Percentiles rank a stretch among this genome's conserved stretches.
These are phyloP conservation scores for Archegozetes longisetosus DNA, from an alignment of 1,140 invertebrate genomes.

Conservation along the genomic window DNA sequence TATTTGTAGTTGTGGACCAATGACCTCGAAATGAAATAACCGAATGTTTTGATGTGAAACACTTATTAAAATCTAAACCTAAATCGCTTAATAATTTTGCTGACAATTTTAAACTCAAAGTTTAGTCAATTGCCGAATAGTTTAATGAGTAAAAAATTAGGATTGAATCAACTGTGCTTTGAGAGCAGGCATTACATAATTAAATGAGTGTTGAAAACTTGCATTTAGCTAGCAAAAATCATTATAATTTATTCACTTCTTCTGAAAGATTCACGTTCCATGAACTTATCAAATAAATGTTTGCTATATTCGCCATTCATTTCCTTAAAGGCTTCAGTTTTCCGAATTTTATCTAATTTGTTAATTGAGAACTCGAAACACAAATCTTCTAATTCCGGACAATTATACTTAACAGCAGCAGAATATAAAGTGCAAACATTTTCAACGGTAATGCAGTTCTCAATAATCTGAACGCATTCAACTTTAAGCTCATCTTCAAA, in stretches of 20 bases:
- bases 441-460: not conserved
- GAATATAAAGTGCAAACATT: constrained; percentile 3
- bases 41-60: constrained; percentile 78
- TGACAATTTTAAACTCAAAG: constrained; percentile 30
- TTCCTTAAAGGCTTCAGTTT: not conserved
- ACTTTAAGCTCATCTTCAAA: constrained; percentile 1
- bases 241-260: too few relatives aligned
- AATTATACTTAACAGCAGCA: not conserved
- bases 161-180: too few relatives aligned
- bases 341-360: constrained; percentile 1
- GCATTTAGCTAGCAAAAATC: too few relatives aligned
- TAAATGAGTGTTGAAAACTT: too few relatives aligned
- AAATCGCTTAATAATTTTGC: constrained; percentile 52
- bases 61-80: constrained; percentile 68
- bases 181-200: too few relatives aligned
- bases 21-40: constrained; percentile 63
- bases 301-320: constrained; percentile 2
- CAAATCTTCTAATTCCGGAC: not conserved
- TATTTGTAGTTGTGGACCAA: constrained; percentile 62
- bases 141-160: too few relatives aligned
- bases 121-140: too few relatives aligned
- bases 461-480: not conserved
- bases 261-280: too few relatives aligned
- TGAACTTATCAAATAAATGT: not conserved
- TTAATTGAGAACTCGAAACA: not conserved